Percentiles rank a stretch among this genome's conserved stretches.
These are phyloP conservation scores for Mohoua ochrocephala DNA, from an alignment of 2,113 vertebrate species.

Conservation along the genomic window DNA sequence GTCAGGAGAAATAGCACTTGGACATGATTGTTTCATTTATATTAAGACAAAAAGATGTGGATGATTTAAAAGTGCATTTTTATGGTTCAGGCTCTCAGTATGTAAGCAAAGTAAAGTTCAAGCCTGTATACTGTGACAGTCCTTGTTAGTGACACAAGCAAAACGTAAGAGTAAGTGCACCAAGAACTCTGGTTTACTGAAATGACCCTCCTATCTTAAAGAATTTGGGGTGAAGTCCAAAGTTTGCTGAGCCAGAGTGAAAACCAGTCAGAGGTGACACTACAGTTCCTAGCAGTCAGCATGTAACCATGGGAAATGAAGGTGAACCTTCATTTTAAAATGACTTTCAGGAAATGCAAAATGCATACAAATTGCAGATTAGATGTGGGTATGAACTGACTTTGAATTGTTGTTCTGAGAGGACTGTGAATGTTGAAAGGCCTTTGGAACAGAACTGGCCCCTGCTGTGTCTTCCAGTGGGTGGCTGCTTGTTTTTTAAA, in stretches of 20 bases:
- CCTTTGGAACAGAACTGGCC: background rate
- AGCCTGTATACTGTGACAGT: background rate
- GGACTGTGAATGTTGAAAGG: background rate
- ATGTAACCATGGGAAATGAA: background rate
- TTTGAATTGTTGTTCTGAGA: fast-evolving
- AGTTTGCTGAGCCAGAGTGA: background rate
- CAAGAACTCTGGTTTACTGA: background rate
- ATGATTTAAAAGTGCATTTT: background rate
- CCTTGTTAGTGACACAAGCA: background rate
- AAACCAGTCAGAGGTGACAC: background rate
- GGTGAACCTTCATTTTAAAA: background rate
- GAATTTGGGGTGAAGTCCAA: background rate
- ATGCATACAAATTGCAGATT: background rate
- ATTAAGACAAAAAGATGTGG: background rate
- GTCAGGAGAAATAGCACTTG: background rate
- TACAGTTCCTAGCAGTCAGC: background rate
- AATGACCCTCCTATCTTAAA: background rate
- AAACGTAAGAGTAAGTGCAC: background rate
- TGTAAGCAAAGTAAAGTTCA: background rate
- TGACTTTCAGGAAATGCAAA: background rate
- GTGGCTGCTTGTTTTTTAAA: background rate
- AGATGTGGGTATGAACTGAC: background rate
- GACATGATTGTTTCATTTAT: background rate
- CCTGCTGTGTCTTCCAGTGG: background rate
- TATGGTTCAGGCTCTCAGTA: background rate